phyloP scores from a whole-genome alignment of 2,888 invertebrate species.

The Ochropleura plecta region DNA sequence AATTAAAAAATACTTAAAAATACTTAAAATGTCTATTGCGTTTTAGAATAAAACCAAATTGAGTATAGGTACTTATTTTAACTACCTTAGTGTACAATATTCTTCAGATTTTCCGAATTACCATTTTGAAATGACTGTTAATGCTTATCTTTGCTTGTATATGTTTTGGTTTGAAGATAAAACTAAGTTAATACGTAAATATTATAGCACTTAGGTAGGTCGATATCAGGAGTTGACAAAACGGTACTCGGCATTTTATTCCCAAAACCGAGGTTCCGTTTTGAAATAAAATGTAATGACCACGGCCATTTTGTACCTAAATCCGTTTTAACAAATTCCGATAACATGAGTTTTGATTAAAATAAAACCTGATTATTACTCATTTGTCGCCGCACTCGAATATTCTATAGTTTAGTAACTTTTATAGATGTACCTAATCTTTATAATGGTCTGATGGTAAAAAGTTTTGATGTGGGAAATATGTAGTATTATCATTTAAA shows the following conservation, averaged over 20 bases:
- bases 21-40: background rate
- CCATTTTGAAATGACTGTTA: background rate
- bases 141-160: background rate
- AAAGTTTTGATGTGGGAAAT: conserved; percentile 29
- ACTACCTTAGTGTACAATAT: background rate
- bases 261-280: conserved; percentile 22
- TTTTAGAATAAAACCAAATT: background rate
- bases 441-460: conserved; percentile 27
- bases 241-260: conserved; percentile 30
- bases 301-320: conserved; percentile 23
- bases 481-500: conserved; percentile 5
- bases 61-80: background rate
- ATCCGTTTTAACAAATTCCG: conserved; percentile 63
- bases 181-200: conserved; percentile 7
- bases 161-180: conserved; percentile 25
- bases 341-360: conserved; percentile 62
- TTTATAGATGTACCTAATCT: conserved; percentile 24
- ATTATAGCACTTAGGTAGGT: conserved; percentile 7
- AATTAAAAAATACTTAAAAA: background rate
- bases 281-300: conserved; percentile 29
- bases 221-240: conserved; percentile 13
- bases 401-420: conserved; percentile 38
- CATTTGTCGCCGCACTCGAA: conserved; percentile 65
- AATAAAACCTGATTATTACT: conserved; percentile 49
- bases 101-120: background rate